Evolutionary conservation across 2,113 vertebrate species (phyloP), one percentile per base, ranked within the genome.

Genomic region (Gasterosteus aculeatus): DNA sequence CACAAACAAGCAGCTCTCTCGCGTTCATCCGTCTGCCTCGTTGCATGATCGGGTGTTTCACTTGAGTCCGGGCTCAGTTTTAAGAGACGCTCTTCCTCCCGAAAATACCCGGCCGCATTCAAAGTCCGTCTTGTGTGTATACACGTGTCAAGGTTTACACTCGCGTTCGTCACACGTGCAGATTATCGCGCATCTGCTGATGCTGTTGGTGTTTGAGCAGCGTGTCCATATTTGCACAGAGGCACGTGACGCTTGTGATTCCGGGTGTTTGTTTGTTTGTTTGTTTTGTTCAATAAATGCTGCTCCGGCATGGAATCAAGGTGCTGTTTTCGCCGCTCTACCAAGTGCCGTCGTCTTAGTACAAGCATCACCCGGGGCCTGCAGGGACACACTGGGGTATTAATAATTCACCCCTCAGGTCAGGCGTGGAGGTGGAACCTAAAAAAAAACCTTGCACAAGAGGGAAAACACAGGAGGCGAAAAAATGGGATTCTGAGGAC

Each of bases 331-430:
- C 85, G 64, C 74, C 63, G 3, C 87, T 84, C 61, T 76, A 80
- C 82, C 85, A 84, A 87, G 84, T 89, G 85, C 80, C 38, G 65
- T 71, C 82, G 82, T 62, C 87, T 87, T 33, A 84, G 83, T 81
- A 78, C 72, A 83, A 88, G 85, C 80, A 54, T 72, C 77, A 83
- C 79, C 72, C 57, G 5, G 22, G 22, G 67, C 78, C 84, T 78
- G 73, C 39, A 47, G 82, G 84, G 85, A 90, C 75, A 81, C 76
- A 81, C 73, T 12, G 70, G 75, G 76, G 83, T 84, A 87, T 92
- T 85, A 91, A 91, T 89, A 86, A 92, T 91, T 88, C 82, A 91
- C 80, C 84, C 83, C 83, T 82, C 66, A 82, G 88, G 87, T 82
- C 81, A 84, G 74, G 46, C 4, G 0, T 82, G 69, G 77, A 87